Conservation (phyloP, 1,140 invertebrate species). For the Drosophila leontia region DNA sequence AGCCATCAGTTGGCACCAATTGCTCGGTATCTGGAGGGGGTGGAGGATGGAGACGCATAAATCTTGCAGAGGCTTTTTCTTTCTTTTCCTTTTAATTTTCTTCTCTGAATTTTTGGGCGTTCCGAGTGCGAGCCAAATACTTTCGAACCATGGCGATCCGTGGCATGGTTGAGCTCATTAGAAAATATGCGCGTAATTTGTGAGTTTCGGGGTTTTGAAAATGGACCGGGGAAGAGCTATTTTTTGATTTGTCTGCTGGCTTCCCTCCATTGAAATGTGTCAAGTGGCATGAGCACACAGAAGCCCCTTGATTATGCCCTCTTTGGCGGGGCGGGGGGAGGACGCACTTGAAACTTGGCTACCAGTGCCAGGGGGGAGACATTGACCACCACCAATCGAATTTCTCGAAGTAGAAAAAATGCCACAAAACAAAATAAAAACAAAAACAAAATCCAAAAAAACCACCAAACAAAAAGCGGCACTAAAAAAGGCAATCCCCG, state of each 20-base stretch:
- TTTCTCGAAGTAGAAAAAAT: conserved; percentile 17
- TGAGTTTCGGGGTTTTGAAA: conserved; percentile 46
- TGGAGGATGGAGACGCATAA: conserved; percentile 42
- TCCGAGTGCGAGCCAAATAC: conserved; percentile 47
- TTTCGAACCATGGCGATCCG: conserved; percentile 71
- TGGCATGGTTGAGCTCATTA: conserved; percentile 77
- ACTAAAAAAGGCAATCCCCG: conserved; percentile 68
- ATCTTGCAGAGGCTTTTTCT: conserved; percentile 35
- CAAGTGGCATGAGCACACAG: conserved; percentile 61
- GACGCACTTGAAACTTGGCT: conserved; percentile 66
- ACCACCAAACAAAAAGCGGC: conserved; percentile 58
- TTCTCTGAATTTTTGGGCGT: conserved; percentile 31
- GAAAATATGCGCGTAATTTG: conserved; percentile 83
- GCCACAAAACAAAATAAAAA: conserved; percentile 21
- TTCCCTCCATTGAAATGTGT: conserved; percentile 70
- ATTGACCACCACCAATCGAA: conserved; percentile 79
- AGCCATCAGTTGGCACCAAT: conserved; percentile 65
- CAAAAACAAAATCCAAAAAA: conserved; percentile 11
- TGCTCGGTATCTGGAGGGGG: conserved; percentile 6
- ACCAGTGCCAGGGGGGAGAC: conserved; percentile 37
- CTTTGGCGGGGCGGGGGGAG: conserved; percentile 13
- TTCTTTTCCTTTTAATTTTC: conserved; percentile 15
- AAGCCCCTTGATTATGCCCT: conserved; percentile 27
- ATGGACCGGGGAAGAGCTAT: conserved; percentile 41
- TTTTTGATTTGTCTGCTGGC: conserved; percentile 58